Conservation (phyloP, 2,113 vertebrate species). For the Dicaeum eximium region DNA sequence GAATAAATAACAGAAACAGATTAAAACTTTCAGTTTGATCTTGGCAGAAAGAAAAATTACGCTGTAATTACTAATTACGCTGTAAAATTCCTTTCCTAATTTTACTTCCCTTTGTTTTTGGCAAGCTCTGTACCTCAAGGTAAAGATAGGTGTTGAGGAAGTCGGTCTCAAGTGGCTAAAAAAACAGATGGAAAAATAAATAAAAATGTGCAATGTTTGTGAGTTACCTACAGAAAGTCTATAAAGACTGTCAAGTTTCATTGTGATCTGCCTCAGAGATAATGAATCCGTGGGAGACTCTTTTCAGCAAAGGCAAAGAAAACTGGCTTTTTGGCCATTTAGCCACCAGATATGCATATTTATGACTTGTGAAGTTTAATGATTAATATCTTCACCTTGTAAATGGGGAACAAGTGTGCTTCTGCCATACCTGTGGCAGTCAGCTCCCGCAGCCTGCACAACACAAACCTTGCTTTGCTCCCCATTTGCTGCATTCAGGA, state of each 20-base stretch:
- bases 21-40: not conserved
- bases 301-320: not conserved
- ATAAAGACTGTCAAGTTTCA: not conserved
- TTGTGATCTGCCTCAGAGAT: rapidly evolving
- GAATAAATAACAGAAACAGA: not conserved
- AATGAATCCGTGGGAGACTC: not conserved
- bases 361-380: not conserved
- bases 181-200: not conserved
- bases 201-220: not conserved
- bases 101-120: not conserved
- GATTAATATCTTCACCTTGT: not conserved
- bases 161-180: not conserved
- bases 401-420: rapidly evolving
- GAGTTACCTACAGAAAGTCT: not conserved
- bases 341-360: not conserved
- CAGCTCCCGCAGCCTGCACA: not conserved
- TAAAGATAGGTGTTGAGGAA: not conserved
- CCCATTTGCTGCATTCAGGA: not conserved
- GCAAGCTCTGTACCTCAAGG: not conserved
- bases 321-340: not conserved
- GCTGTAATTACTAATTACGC: not conserved
- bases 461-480: not conserved
- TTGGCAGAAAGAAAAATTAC: not conserved
- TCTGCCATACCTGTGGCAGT: not conserved
- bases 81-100: not conserved